Conservation (phyloP, 2,113 vertebrate genomes). For the Ibidorhyncha struthersii region DNA sequence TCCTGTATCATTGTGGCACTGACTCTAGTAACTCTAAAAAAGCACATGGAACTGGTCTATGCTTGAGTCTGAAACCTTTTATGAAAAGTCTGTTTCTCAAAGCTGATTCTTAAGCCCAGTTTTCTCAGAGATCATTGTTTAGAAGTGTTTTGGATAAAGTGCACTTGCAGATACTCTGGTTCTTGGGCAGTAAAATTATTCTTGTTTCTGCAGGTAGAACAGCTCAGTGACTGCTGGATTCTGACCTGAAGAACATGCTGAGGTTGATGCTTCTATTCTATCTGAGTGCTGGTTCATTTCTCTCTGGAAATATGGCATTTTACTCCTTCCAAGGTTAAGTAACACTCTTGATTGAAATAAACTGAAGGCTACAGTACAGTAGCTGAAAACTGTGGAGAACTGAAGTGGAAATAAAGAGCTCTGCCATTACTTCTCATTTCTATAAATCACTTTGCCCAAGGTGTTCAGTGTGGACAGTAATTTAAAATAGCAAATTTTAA, state of each 20-base stretch:
- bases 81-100: not conserved
- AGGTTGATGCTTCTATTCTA: not conserved
- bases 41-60: too few species aligned
- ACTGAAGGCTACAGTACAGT: not conserved
- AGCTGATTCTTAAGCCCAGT: not conserved
- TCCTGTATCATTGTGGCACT: not conserved
- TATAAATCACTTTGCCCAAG: not conserved
- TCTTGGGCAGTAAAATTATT: not conserved
- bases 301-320: not conserved
- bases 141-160: not conserved
- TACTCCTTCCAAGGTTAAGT: slow-evolving; percentile 22
- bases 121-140: not conserved
- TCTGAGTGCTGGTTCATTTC: not conserved
- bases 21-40: not conserved
- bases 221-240: not conserved
- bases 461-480: not conserved
- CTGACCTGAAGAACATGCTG: not conserved
- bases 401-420: slow-evolving; percentile 3
- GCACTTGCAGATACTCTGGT: not conserved
- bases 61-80: not conserved
- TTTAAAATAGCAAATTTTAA: slow-evolving; percentile 23
- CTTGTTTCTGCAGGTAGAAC: not conserved
- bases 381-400: slow-evolving; percentile 5
- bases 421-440: not conserved
- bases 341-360: slow-evolving; percentile 15